Evolutionary conservation across 2,113 vertebrate genomes (phyloP).

Genomic region (Myiopsitta monachus): DNA sequence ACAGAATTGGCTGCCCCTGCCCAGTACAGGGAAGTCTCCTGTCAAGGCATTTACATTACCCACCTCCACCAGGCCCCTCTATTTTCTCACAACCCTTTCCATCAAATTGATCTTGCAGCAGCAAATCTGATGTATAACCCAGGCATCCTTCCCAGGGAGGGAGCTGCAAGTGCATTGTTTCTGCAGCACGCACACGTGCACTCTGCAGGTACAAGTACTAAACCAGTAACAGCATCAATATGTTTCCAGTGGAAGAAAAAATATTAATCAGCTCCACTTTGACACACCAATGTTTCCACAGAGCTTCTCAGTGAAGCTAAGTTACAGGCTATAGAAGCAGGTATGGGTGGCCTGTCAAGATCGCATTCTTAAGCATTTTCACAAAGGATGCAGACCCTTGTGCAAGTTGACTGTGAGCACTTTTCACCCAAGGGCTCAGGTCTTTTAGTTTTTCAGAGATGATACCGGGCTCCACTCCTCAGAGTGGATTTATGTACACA

Average conservation of each 20-base stretch:
- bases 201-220: not conserved
- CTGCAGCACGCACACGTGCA: accelerated
- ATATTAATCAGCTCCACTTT: accelerated
- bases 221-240: accelerated
- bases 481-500: not conserved
- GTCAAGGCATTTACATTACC: not conserved
- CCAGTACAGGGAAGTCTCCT: not conserved
- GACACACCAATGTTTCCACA: not conserved
- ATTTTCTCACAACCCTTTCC: not conserved
- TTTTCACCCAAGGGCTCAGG: not conserved
- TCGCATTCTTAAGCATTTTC: not conserved
- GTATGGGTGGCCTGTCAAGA: accelerated
- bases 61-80: not conserved
- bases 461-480: not conserved
- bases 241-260: not conserved
- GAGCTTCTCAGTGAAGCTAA: not conserved
- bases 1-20: not conserved
- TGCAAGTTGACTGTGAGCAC: not conserved
- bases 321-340: not conserved
- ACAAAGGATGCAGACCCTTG: not conserved
- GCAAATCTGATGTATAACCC: not conserved
- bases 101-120: not conserved
- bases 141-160: not conserved
- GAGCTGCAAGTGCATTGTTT: accelerated
- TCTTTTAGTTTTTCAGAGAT: not conserved